Conservation (phyloP, 2,113 vertebrate genomes). For the Paralichthys olivaceus region DNA sequence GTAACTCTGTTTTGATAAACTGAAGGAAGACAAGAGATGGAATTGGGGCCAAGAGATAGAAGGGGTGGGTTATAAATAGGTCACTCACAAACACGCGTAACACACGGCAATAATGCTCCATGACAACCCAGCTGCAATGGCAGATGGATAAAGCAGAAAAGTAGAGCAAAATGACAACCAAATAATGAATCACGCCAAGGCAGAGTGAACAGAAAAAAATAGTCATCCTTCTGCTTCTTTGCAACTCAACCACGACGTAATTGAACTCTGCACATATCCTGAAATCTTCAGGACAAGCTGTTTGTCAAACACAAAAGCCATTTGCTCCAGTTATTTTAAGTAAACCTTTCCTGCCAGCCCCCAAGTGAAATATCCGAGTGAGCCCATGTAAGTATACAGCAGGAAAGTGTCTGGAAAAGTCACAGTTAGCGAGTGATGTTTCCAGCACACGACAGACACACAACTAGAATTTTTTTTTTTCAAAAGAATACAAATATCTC, state of each 20-base stretch:
- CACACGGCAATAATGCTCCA: constrained; percentile 58
- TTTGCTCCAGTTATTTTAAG: too few species aligned
- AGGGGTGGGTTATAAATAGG: constrained; percentile 78
- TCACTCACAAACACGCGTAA: constrained; percentile 65
- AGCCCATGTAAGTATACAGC: too few species aligned
- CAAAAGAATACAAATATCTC: too few species aligned
- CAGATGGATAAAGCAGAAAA: constrained; percentile 75
- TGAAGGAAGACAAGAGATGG: constrained; percentile 53
- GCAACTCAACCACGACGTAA: background rate
- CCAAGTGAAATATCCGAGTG: too few species aligned
- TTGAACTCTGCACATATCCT: background rate
- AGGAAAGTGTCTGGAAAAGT: too few species aligned
- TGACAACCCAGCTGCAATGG: constrained; percentile 76
- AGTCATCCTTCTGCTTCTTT: background rate
- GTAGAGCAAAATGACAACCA: constrained; percentile 65
- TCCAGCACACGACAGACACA: too few species aligned
- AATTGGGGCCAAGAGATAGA: constrained; percentile 65
- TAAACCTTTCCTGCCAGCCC: too few species aligned
- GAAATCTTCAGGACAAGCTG: too few species aligned
- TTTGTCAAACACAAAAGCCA: too few species aligned
- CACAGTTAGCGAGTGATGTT: too few species aligned
- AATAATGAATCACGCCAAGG: constrained; percentile 48
- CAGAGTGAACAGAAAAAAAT: background rate
- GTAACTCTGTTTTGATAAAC: constrained; percentile 65
- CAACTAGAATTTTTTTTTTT: too few species aligned